phyloP scores from a whole-genome alignment of 2,113 vertebrate species.

The Lichenostomus cassidix region DNA sequence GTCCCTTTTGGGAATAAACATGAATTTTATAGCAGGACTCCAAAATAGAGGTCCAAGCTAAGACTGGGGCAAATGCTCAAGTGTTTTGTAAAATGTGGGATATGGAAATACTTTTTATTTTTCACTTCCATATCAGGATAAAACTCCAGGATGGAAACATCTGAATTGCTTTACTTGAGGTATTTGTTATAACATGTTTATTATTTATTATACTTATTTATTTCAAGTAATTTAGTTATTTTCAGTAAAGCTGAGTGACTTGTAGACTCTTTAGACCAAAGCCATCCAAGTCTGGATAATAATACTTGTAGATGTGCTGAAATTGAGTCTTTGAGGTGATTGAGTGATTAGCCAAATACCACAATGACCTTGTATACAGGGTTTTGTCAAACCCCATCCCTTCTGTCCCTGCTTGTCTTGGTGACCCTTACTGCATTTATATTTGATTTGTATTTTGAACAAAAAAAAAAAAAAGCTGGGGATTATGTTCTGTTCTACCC shows the following conservation, averaged over 20 bases:
- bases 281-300: background rate
- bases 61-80: background rate
- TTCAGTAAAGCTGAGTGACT: background rate
- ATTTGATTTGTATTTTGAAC: background rate
- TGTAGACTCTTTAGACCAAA: background rate
- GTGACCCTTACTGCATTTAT: background rate
- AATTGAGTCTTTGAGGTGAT: background rate
- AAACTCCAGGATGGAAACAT: background rate
- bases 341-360: background rate
- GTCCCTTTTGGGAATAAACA: background rate
- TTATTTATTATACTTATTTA: background rate
- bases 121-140: background rate
- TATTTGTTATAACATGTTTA: background rate
- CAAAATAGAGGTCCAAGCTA: background rate
- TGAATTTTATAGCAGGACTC: background rate
- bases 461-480: background rate
- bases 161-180: background rate
- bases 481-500: background rate
- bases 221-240: background rate
- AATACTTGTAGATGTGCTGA: background rate
- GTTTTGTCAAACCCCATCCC: background rate
- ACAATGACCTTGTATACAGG: background rate
- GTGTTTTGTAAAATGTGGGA: background rate
- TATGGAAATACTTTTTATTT: background rate
- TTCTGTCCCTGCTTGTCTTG: background rate